Evolutionary conservation across 2,888 invertebrate genomes (phyloP), one percentile per base, ranked within the genome.

Genomic region (Noctua janthina): DNA sequence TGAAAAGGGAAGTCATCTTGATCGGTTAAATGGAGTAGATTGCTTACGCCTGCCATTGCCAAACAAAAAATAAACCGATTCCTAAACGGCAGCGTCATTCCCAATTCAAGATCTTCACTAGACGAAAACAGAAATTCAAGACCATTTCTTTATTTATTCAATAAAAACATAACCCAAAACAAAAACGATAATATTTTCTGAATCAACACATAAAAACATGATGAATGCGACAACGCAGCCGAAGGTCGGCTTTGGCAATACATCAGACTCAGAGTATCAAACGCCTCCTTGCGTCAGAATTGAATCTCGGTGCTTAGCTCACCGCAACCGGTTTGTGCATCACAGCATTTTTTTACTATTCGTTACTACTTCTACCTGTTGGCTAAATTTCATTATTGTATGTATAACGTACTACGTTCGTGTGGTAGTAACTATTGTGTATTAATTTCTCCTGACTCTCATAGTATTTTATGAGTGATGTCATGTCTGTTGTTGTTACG

Each of bases 281-380:
- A 68, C 75, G 84, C 76, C 84, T 82, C 76, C 86, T 90, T 91
- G 90, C 90, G 88, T 91, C 91, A 89, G 81, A 80, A 68, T 59
- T 83, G 81, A 74, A 83, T 84, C 79, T 82, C 35, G 69, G 46
- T 74, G 87, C 86, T 91, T 86, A 90, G 91, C 86, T 91, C 91
- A 91, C 87, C 89, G 79, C n/a, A 78, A 88, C 91, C 91, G 88
- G 90, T 91, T 89, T 81, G 74, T 85, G 83, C 83, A 81, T 80
- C 79, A 84, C 79, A 87, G 83, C 86, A 88, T 86, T 89, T 90
- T 83, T 89, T 86, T 90, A 90, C 88, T 89, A 89, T 85, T 83
- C 78, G 66, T 35, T 83, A 86, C 81, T 76, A 81, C 59, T 78
- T 79, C 69, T 87, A 83, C 87, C 88, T 88, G 79, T 69, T 80